phyloP scores from a whole-genome alignment of 64 coral and sea anemone genomes.

The Pocillopora verrucosa region DNA sequence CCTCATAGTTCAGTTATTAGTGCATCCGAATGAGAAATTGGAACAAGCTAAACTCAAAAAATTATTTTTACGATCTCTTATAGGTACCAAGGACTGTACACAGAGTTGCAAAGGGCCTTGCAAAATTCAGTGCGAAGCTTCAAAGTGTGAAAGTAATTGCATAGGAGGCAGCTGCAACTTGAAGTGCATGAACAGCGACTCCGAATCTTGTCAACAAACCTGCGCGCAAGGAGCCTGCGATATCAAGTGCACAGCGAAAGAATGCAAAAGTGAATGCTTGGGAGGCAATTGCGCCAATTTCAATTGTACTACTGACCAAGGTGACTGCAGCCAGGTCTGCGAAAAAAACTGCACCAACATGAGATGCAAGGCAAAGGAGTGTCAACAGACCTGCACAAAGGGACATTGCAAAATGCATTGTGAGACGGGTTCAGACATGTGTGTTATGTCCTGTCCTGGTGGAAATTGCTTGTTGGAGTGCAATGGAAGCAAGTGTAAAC shows the following conservation, averaged over 20 bases:
- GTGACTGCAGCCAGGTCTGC: conserved; percentile 21
- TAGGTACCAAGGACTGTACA: conserved; percentile 7
- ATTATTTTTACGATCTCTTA: background rate
- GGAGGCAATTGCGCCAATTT: background rate
- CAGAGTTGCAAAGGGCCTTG: conserved; percentile 35
- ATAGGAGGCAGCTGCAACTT: conserved; percentile 10
- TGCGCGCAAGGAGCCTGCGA: conserved; percentile 21
- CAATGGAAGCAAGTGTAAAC: conserved; percentile 9
- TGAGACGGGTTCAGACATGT: conserved; percentile 6
- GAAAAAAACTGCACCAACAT: conserved; percentile 21
- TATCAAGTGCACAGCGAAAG: conserved; percentile 28
- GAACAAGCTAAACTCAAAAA: background rate
- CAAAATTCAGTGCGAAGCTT: conserved; percentile 30
- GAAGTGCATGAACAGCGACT: background rate
- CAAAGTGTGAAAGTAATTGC: conserved; percentile 27
- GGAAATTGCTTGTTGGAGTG: conserved; percentile 23
- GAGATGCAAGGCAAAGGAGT: conserved; percentile 18
- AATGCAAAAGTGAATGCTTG: background rate
- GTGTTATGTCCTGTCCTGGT: conserved; percentile 27
- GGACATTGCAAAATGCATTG: conserved; percentile 33
- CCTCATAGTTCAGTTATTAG: background rate
- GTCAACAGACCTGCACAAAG: conserved; percentile 11
- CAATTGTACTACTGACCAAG: background rate
- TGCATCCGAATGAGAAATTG: background rate
- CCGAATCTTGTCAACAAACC: conserved; percentile 13